Conservation (phyloP, 2,888 invertebrate genomes). For the Orthonychiurus folsomi region DNA sequence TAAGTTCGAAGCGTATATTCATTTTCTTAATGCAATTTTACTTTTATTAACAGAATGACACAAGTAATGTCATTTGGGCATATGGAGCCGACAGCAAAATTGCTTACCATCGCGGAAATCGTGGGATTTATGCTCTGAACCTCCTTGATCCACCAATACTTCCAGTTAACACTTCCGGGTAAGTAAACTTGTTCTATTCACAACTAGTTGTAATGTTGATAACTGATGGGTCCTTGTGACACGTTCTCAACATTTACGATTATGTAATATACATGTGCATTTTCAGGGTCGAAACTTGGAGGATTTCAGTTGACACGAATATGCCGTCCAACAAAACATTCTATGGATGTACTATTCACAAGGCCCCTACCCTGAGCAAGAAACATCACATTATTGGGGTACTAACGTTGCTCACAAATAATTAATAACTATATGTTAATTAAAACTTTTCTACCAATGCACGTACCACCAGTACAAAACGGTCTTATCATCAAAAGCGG, state of each 20-base stretch:
- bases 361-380: not conserved
- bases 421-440: not conserved
- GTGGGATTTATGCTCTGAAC: not conserved
- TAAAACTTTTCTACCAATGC: not conserved
- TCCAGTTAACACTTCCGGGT: not conserved
- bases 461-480: too few species aligned
- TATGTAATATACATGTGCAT: not conserved
- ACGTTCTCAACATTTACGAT: not conserved
- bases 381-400: constrained; percentile 5
- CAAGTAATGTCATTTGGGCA: constrained; percentile 6
- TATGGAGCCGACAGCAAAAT: not conserved
- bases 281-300: not conserved
- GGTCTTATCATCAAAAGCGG: not conserved
- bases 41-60: not conserved
- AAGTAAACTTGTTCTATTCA: not conserved
- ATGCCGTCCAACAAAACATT: not conserved
- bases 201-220: not conserved
- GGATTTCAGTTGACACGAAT: not conserved
- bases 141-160: constrained; percentile 7
- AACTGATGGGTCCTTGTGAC: not conserved
- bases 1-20: not conserved
- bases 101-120: not conserved
- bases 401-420: not conserved
- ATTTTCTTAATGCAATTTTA: not conserved
- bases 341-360: constrained; percentile 1